Base-by-base conservation (phyloP, 2,888 invertebrate genomes). In the Pocota personata region DNA sequence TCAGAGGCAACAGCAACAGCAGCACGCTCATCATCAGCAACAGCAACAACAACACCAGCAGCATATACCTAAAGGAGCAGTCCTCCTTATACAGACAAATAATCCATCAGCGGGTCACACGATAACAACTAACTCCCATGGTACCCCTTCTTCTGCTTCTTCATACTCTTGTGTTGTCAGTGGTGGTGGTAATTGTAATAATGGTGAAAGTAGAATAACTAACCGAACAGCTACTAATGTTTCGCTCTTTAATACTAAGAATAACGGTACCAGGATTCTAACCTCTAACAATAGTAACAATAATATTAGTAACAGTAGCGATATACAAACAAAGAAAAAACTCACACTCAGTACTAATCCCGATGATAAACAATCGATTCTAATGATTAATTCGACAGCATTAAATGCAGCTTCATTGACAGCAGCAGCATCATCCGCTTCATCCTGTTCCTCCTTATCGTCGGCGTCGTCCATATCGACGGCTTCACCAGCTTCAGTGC, bases 401-500 rank as follows among this genome's bases (percentile, higher is more conserved):
- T 79, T 87, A 76, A 87, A 79, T 64, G 80, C 84, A 86, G 80
- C 76, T 80, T 80, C 84, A 48, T 78, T 83, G 40, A 80, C 84
- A 80, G 80, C 71, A 24, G 35, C 80, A 58, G 35, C 82, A 55
- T 48, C 83, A 62, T 43, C 73, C 27, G 35, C 87, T 7, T 75
- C 82, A 1, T 55, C 66, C 3, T 40, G 37, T n/a, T 67, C 64
- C 14, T 80, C 86, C 0, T 27, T 50, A 5, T 64, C 79, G 3
- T 37, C 87, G 21, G 43, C 73, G 19, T 67, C 87, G 27, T 80
- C 80, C 0, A 52, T 67, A n/a, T 57, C 55, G 19, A 89, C 91
- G 27, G 88, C 88, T n/a, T 91, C 90, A 24, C 76, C 82, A 52
- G 78, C 19, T 7, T 80, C 87, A 10, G 89, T 90, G 10, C 90